Evolutionary conservation across 2,888 invertebrate genomes (phyloP).

Genomic region (Salticus scenicus): DNA sequence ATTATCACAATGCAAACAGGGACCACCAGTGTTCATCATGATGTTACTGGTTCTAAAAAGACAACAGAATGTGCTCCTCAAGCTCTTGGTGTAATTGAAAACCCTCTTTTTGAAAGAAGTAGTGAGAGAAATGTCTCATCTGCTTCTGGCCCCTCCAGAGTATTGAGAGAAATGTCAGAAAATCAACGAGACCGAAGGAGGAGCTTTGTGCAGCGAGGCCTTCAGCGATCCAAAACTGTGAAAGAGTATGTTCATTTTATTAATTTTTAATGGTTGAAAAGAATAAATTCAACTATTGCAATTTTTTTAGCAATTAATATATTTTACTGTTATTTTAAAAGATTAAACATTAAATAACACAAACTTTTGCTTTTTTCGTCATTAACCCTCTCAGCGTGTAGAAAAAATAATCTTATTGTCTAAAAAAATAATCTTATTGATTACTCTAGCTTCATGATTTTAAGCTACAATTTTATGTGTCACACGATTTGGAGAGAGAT

Average conservation of each 20-base stretch:
- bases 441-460: too few relatives aligned
- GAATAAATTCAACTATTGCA: too few relatives aligned
- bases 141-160: slow-evolving; percentile 48
- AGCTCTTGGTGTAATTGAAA: slow-evolving; percentile 68
- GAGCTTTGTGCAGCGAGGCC: slow-evolving; percentile 55
- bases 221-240: slow-evolving; percentile 61
- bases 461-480: too few relatives aligned
- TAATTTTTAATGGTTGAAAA: too few relatives aligned
- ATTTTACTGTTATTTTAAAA: too few relatives aligned
- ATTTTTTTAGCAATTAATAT: too few relatives aligned
- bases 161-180: slow-evolving; percentile 65
- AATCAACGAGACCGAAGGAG: slow-evolving; percentile 53
- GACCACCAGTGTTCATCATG: slow-evolving; percentile 68
- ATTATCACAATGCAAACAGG: slow-evolving; percentile 68
- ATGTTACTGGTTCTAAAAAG: slow-evolving; percentile 57
- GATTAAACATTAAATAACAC: too few relatives aligned
- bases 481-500: too few relatives aligned
- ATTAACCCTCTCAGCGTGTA: too few relatives aligned
- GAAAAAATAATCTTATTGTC: too few relatives aligned
- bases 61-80: slow-evolving; percentile 50
- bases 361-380: too few relatives aligned
- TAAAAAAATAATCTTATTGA: too few relatives aligned
- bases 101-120: slow-evolving; percentile 66
- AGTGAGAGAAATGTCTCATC: slow-evolving; percentile 64
- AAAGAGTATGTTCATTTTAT: slow-evolving; percentile 68